Percentiles rank a stretch among this genome's conserved stretches.
phyloP scores from a whole-genome alignment of 1,140 invertebrate species.

The Drosophila insularis region DNA sequence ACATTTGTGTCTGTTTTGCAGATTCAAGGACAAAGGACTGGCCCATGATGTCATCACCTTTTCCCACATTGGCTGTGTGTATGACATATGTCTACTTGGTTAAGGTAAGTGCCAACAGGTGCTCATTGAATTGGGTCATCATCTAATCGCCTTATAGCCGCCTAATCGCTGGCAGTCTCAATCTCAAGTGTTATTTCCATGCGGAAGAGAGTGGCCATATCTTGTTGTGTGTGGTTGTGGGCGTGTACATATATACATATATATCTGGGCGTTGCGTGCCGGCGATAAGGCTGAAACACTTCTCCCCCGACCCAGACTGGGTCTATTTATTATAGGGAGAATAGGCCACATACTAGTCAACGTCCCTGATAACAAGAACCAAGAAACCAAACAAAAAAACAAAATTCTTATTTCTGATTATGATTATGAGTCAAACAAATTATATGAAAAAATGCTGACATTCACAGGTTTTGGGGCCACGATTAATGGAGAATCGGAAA shows the following conservation, averaged over 20 bases:
- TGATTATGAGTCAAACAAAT: neutral
- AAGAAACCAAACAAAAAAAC: neutral
- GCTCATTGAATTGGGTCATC: constrained; percentile 34
- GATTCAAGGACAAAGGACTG: constrained; percentile 92
- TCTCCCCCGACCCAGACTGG: constrained; percentile 10
- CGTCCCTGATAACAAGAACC: constrained; percentile 27
- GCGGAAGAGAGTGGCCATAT: constrained; percentile 20
- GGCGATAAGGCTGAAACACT: constrained; percentile 26
- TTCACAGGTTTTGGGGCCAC: constrained; percentile 87
- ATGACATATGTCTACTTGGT: constrained; percentile 90
- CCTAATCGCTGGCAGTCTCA: constrained; percentile 17
- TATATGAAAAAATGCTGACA: too few relatives aligned
- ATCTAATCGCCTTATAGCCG: constrained; percentile 5
- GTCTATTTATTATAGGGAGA: constrained; percentile 10
- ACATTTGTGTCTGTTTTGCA: constrained; percentile 72
- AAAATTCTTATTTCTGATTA: neutral
- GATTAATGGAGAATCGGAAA: constrained; percentile 93
- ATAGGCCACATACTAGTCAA: constrained; percentile 19
- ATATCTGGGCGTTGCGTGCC: neutral
- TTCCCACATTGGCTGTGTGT: constrained; percentile 91
- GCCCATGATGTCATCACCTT: constrained; percentile 92
- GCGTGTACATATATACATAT: neutral
- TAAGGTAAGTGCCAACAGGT: constrained; percentile 84
- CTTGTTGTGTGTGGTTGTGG: neutral
- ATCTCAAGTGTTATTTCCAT: constrained; percentile 42